phyloP scores from a whole-genome alignment of 2,113 vertebrate species.

The Poecilia latipinna region DNA sequence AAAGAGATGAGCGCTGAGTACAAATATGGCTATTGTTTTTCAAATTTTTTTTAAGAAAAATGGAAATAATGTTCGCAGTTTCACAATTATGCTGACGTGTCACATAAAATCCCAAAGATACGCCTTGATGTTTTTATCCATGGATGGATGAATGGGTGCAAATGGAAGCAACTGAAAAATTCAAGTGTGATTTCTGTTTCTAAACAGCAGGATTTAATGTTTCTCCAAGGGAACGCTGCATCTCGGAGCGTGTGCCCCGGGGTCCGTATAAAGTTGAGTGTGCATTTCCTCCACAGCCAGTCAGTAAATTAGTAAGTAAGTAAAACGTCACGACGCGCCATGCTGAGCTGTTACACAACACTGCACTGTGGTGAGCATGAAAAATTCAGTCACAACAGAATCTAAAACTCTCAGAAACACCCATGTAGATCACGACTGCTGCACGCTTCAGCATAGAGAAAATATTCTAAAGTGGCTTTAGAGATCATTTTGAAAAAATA shows the following conservation, averaged over 20 bases:
- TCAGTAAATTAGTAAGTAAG: constrained; percentile 60
- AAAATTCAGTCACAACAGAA: constrained; percentile 59
- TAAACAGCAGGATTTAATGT: no score
- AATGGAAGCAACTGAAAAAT: no score
- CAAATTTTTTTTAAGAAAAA: no score
- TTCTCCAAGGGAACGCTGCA: not conserved
- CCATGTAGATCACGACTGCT: not conserved
- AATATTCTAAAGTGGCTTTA: not conserved
- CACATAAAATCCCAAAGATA: no score
- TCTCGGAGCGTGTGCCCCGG: constrained; percentile 3
- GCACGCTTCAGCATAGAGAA: not conserved
- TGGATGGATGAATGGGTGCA: no score
- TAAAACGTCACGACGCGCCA: constrained; percentile 46
- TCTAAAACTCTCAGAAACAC: constrained; percentile 13
- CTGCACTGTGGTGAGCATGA: constrained; percentile 48
- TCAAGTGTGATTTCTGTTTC: no score
- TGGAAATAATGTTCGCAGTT: no score
- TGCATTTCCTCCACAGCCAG: constrained; percentile 28
- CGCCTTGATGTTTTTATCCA: no score
- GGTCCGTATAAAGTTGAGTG: constrained; percentile 25
- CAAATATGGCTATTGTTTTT: no score
- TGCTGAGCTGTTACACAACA: constrained; percentile 57
- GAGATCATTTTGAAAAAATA: not conserved
- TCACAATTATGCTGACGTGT: no score
- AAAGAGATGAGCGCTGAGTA: no score